Evolutionary conservation across 2,113 vertebrate species (phyloP).

Genomic region (Anas platyrhynchos): DNA sequence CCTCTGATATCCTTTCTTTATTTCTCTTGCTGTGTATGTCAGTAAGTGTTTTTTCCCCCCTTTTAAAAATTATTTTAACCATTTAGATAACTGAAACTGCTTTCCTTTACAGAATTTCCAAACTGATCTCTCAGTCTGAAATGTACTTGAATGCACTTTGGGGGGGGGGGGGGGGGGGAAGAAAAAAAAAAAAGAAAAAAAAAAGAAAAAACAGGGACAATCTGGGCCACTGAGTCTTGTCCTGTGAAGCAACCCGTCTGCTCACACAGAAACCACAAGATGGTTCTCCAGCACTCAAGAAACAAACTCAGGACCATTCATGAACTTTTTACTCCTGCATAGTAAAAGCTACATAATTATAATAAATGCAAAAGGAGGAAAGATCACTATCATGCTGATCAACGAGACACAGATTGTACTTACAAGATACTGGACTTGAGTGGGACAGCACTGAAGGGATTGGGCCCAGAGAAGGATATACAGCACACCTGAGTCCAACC

Average conservation of each 20-base stretch:
- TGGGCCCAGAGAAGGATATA: not conserved
- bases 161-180: too few relatives aligned
- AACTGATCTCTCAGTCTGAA: not conserved
- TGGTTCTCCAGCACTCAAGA: not conserved
- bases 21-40: not conserved
- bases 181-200: not conserved
- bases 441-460: not conserved
- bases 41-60: not conserved
- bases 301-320: not conserved
- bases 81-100: not conserved
- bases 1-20: not conserved
- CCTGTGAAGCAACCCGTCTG: not conserved
- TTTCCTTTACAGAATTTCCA: not conserved
- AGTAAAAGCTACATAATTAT: not conserved
- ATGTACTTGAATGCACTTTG: not conserved
- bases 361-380: not conserved
- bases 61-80: conserved; percentile 29
- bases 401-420: not conserved
- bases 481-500: not conserved
- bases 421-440: not conserved
- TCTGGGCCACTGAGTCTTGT: not conserved
- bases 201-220: not conserved
- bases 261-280: not conserved
- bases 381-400: not conserved
- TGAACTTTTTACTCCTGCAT: not conserved